Percentiles rank a stretch among this genome's conserved stretches.
Evolutionary conservation across 2,797 vertebrate species (phyloP).

Genomic region (Fundulus diaphanus): DNA sequence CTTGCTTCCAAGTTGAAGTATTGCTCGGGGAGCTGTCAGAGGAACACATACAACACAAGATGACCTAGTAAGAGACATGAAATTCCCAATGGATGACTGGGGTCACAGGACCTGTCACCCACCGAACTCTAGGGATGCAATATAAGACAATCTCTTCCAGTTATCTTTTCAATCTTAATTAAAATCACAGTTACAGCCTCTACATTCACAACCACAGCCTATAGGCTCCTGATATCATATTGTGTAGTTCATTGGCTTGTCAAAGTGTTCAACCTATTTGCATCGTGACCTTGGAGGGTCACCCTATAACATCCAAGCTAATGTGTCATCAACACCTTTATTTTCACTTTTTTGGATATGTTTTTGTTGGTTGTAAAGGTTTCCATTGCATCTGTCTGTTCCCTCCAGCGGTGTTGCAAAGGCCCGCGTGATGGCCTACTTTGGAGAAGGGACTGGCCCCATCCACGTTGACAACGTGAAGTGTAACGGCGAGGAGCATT

Average conservation of each 20-base stretch:
- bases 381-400: background rate
- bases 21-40: slow-evolving; percentile 38
- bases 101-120: slow-evolving; percentile 40
- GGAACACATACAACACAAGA: slow-evolving; percentile 28
- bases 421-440: slow-evolving; percentile 95
- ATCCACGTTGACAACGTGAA: slow-evolving; percentile 94
- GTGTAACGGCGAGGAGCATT: slow-evolving; percentile 89
- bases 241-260: slow-evolving; percentile 52
- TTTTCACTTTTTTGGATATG: slow-evolving; percentile 4
- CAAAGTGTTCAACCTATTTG: slow-evolving; percentile 41
- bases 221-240: background rate
- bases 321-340: background rate
- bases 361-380: background rate
- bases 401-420: slow-evolving; percentile 86
- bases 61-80: slow-evolving; percentile 49
- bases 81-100: slow-evolving; percentile 37
- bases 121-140: slow-evolving; percentile 38
- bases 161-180: slow-evolving; percentile 58
- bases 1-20: slow-evolving; percentile 38
- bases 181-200: slow-evolving; percentile 39
- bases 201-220: slow-evolving; percentile 10
- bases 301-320: slow-evolving; percentile 33
- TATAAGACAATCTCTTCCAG: slow-evolving; percentile 30
- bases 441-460: slow-evolving; percentile 93
- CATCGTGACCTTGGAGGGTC: slow-evolving; percentile 57